Conservation (phyloP, 2,113 vertebrate genomes). For the Campylorhamphus procurvoides region DNA sequence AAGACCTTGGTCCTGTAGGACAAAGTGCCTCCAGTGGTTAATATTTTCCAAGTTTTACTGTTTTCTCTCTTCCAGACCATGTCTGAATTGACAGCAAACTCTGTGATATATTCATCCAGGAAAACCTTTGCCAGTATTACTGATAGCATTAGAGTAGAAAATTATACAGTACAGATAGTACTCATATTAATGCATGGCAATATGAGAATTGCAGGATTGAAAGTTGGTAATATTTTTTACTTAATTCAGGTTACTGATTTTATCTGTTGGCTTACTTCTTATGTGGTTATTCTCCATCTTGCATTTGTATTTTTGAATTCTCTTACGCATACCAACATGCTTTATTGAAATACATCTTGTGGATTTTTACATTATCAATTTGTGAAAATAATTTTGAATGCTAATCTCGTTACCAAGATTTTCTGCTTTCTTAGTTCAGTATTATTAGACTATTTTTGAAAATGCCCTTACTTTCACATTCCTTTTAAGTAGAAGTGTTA, state of each 20-base stretch:
- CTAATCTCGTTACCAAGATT: not conserved
- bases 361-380: not conserved
- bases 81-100: not conserved
- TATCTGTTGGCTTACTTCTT: not conserved
- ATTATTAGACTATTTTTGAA: not conserved
- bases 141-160: not conserved
- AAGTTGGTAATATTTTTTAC: not conserved
- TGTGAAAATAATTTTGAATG: not conserved
- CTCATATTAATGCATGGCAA: fast-evolving
- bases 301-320: not conserved
- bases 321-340: not conserved
- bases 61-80: not conserved
- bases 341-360: not conserved
- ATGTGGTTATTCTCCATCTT: not conserved
- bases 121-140: not conserved
- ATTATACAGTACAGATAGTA: not conserved
- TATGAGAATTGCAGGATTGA: not conserved
- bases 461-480: not conserved
- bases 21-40: not conserved
- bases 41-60: not conserved
- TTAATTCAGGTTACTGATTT: not conserved
- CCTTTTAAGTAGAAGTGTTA: not conserved
- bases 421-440: not conserved
- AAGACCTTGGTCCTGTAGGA: not conserved
- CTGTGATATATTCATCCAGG: not conserved